A percentile compares a stretch with the other conserved stretches of the same genome.
Evolutionary conservation across 2,888 invertebrate genomes (phyloP).

Genomic region (Acleris cristana): DNA sequence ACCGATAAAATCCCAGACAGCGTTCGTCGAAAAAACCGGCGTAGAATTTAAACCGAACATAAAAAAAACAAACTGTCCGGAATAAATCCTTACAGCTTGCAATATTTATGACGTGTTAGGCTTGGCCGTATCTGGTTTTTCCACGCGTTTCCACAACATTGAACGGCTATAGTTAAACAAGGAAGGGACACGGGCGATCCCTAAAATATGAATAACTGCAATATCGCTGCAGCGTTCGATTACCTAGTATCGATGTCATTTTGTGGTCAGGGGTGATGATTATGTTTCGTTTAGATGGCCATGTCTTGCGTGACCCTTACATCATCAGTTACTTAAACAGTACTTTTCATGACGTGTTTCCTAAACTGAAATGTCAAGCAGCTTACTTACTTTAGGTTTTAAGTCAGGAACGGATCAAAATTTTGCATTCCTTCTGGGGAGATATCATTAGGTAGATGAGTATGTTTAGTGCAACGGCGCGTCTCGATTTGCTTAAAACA

Average conservation of each 20-base stretch:
- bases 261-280: background rate
- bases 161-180: slow-evolving; percentile 63
- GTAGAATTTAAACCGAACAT: slow-evolving; percentile 12
- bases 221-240: slow-evolving; percentile 6
- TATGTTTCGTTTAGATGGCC: too few species aligned
- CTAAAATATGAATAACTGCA: slow-evolving; percentile 47
- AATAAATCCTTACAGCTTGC: slow-evolving; percentile 60
- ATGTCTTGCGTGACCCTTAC: too few species aligned
- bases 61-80: slow-evolving; percentile 56
- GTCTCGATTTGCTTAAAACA: too few species aligned
- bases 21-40: background rate
- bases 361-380: too few species aligned
- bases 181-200: slow-evolving; percentile 62
- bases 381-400: too few species aligned
- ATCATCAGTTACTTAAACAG: too few species aligned
- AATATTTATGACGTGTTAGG: slow-evolving; percentile 73
- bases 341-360: too few species aligned
- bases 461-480: too few species aligned
- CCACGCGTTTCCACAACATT: slow-evolving; percentile 78
- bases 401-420: too few species aligned
- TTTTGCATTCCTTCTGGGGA: too few species aligned
- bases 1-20: background rate
- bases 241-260: slow-evolving; percentile 1
- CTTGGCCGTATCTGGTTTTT: slow-evolving; percentile 66
- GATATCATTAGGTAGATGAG: too few species aligned